Conservation (phyloP, 1,140 invertebrate species). For the Watersipora subatra region DNA sequence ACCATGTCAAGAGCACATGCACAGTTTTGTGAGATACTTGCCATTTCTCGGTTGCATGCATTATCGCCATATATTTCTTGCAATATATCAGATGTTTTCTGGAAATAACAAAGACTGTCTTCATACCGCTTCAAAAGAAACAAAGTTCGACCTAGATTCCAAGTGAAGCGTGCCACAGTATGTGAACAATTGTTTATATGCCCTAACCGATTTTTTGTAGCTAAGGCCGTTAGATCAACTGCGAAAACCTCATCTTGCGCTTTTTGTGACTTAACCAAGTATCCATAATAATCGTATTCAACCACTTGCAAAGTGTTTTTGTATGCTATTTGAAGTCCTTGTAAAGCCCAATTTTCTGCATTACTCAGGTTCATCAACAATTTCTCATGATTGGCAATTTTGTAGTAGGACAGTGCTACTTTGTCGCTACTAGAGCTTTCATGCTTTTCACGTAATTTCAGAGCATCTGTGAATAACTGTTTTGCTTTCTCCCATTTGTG, state of each 20-base stretch:
- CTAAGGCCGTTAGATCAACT: neutral
- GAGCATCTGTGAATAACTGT: neutral
- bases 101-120: neutral
- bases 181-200: neutral
- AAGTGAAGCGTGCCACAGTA: neutral
- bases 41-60: neutral
- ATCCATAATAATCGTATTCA: too few species aligned
- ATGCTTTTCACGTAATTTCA: neutral
- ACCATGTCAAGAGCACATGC: neutral
- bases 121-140: neutral
- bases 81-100: neutral
- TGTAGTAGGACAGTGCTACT: too few species aligned
- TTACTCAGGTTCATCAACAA: too few species aligned
- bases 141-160: neutral
- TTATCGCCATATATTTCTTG: neutral
- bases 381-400: too few species aligned
- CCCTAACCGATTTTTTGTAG: too few species aligned
- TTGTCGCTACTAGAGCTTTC: too few species aligned
- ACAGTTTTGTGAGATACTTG: neutral
- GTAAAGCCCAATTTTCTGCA: too few species aligned
- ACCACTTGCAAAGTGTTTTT: too few species aligned
- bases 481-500: neutral
- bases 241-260: neutral
- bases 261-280: too few species aligned
- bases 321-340: too few species aligned